Base-by-base conservation (phyloP, 1,140 invertebrate species). In the Eueides isabella region DNA sequence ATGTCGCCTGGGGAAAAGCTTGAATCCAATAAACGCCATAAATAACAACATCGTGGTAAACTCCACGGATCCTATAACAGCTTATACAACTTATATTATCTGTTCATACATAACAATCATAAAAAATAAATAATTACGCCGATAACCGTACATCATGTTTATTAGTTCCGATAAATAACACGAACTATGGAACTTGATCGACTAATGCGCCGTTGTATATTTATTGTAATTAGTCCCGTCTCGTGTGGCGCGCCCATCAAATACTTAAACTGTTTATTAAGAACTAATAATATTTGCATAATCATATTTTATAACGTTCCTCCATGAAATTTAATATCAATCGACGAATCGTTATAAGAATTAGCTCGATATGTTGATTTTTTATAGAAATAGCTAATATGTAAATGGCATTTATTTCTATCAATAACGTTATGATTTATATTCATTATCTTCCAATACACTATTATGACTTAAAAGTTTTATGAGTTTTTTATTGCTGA, bases 281-380 rank as follows among this genome's bases (percentile, higher is more conserved):
- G 83, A 89, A 90, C 85, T 86, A 86, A 90, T 91, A 83, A 85
- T 91, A 92, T 92, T 92, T 92, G 88, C 87, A 92, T 92, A 92
- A 92, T 90, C 82, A 80, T 84, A 82, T 90, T 86, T 84, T 82
- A 81, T 84, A 85, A 82, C 79, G 81, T 88, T 76, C 81, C 77
- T 81, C 79, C 77, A 89, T 84, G 88, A 89, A 89, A 92, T 87
- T 88, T 86, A 89, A 91, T 91, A 85, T 87, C 85, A 85, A 90
- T 89, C 71, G 86, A 38, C 83, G 76, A 83, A 88, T 89, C 83
- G 85, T 85, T 85, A 86, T 71, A 72, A 82, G 82, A 92, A 92
- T 91, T 91, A 88, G 82, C 80, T 77, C 78, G 75, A 89, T 89
- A 89, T 85, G 79, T 79, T 80, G 38, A 55, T 85, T 87, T 33